Conservation (phyloP, 2,888 invertebrate species). For the Ypsolopha sequella region DNA sequence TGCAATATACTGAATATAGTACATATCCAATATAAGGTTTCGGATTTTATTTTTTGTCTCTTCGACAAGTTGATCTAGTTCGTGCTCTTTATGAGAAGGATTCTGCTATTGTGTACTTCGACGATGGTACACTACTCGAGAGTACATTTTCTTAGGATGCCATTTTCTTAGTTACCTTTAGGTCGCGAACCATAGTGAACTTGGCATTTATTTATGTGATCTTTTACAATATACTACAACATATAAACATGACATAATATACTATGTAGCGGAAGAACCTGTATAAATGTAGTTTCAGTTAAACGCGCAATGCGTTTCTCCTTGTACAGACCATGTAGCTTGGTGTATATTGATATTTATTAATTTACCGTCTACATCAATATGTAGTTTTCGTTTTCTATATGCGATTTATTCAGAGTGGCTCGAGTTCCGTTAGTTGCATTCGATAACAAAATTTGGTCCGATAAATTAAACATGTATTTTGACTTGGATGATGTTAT, state of each 20-base stretch:
- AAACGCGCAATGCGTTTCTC: constrained; percentile 4
- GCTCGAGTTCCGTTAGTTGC: constrained; percentile 65
- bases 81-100: constrained; percentile 20
- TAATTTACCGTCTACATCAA: neutral
- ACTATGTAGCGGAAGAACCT: constrained; percentile 45
- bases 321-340: constrained; percentile 43
- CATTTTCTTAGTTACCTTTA: constrained; percentile 67
- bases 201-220: constrained; percentile 69
- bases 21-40: constrained; percentile 28
- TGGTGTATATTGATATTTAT: constrained; percentile 33
- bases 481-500: constrained; percentile 16
- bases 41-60: neutral
- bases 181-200: constrained; percentile 62
- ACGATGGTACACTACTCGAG: constrained; percentile 9
- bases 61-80: constrained; percentile 20
- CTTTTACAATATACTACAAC: constrained; percentile 47
- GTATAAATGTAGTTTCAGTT: constrained; percentile 32
- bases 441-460: constrained; percentile 49
- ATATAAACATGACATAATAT: constrained; percentile 56
- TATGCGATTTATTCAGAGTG: constrained; percentile 59
- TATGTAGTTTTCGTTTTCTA: constrained; percentile 37
- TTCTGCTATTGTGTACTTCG: constrained; percentile 13
- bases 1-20: constrained; percentile 46
- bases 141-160: constrained; percentile 40
- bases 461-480: constrained; percentile 15